phyloP scores from a whole-genome alignment of 2,888 invertebrate genomes.

The Abrostola tripartita region DNA sequence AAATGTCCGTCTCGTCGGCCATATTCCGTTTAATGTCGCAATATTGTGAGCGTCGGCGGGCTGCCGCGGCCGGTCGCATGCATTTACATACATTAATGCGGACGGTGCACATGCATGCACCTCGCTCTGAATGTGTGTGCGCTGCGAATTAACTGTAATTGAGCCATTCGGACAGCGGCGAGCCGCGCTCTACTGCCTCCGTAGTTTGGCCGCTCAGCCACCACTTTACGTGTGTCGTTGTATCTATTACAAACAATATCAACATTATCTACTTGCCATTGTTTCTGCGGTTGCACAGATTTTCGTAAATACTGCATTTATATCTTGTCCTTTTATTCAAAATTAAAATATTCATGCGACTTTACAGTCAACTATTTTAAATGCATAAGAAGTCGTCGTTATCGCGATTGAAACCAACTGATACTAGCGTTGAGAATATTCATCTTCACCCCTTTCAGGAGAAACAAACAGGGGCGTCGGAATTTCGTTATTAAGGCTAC shows the following conservation, averaged over 20 bases:
- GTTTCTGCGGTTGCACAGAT: constrained; percentile 35
- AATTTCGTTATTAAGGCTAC: constrained; percentile 88
- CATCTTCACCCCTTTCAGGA: constrained; percentile 86
- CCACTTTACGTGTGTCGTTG: constrained; percentile 57
- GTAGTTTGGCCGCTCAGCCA: constrained; percentile 69
- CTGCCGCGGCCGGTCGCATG: constrained; percentile 84
- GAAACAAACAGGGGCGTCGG: constrained; percentile 86
- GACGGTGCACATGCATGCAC: constrained; percentile 84
- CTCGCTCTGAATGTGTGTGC: constrained; percentile 84
- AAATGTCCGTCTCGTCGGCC: constrained; percentile 84
- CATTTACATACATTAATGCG: constrained; percentile 88
- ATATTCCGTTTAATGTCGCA: constrained; percentile 87
- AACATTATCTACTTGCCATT: constrained; percentile 50
- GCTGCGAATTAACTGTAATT: constrained; percentile 88
- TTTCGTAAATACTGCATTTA: not conserved
- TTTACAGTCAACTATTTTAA: constrained; percentile 21
- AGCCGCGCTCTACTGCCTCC: constrained; percentile 77
- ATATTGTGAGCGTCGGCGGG: constrained; percentile 84
- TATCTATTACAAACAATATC: constrained; percentile 61
- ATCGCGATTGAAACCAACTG: constrained; percentile 69
- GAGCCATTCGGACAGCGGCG: constrained; percentile 85
- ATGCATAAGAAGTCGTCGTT: constrained; percentile 58
- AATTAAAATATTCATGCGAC: not conserved
- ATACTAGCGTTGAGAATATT: constrained; percentile 77
- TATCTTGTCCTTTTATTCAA: too few species aligned